Evolutionary conservation across 2,888 invertebrate genomes (phyloP), one percentile per base, ranked within the genome.

Genomic region (Thymelicus lineola): DNA sequence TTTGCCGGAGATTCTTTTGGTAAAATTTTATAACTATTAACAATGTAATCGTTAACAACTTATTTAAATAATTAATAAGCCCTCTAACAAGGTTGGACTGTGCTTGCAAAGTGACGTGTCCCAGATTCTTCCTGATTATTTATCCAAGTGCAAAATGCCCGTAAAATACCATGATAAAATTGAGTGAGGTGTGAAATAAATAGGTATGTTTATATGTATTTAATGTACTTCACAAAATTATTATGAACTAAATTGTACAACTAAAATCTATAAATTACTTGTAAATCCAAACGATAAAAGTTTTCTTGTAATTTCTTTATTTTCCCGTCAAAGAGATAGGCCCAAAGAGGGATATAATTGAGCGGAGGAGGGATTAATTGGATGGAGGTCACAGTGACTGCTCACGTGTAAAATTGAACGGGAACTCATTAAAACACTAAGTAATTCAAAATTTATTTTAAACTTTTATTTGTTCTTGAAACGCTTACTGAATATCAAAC

Each of bases 371-470:
- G 71, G 73, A 73, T 75, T 72, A 77, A 78, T 75, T 78, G 76
- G 72, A 74, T 74, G 53, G 70, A 71, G 70, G 73, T 74, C 71
- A 73, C 38, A 55, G 65, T 57, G 74, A 58, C 73, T 75, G 71
- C 70, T 80, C 76, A 75, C 75, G 79, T 79, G 80, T 79, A 76
- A 82, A 82, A 82, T 80, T 80, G 77, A 74, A 79, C 64, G 74
- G 74, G 75, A 78, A 77, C 77, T 78, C 75, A 77, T 79, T 79
- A 77, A 74, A 75, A 73, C 60, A 60, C 66, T 50, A 66, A 59
- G 50, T 60, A 66, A 66, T 66, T 48, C 59, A 6, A 59, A 36
- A 38, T 59, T 50, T 60, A 38, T 66, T 46, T 50, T 38, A 42
- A 60, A 60, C 17, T 66, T 59, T 7, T 48, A 50, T 60, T 66